phyloP scores from a whole-genome alignment of 1,140 invertebrate species.

The Diachasma alloeum region DNA sequence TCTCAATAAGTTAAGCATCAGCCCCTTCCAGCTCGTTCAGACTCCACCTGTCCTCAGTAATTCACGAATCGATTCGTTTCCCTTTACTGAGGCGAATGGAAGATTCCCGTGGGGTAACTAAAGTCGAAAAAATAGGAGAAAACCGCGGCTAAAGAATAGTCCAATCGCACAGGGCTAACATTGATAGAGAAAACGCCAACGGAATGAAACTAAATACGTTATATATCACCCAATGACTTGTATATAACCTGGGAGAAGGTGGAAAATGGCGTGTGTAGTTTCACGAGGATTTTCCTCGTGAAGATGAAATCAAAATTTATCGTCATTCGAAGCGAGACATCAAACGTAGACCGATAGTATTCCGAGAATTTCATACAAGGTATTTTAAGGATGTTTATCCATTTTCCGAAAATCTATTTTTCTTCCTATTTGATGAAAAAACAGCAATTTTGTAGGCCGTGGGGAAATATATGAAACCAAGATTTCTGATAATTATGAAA shows the following conservation, averaged over 20 bases:
- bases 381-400: no score
- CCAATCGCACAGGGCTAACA: constrained; percentile 22
- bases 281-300: background rate
- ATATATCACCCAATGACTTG: constrained; percentile 8
- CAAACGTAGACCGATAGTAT: background rate
- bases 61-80: constrained; percentile 21
- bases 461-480: no score
- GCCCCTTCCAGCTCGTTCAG: background rate
- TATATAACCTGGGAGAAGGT: background rate
- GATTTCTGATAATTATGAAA: no score
- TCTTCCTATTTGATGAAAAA: no score
- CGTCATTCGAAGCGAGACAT: background rate
- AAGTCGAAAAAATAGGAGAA: background rate
- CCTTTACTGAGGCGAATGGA: constrained; percentile 17
- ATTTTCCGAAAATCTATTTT: no score
- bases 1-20: constrained; percentile 5
- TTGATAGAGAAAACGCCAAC: constrained; percentile 21
- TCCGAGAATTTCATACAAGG: no score
- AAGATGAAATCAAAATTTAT: background rate
- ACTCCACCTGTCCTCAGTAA: constrained; percentile 18
- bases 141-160: constrained; percentile 15
- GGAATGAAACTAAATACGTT: constrained; percentile 8
- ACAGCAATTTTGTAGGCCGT: no score
- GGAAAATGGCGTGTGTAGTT: background rate
- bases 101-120: constrained; percentile 12